Conservation (phyloP, 2,888 invertebrate genomes). For the Halocaridina rubra region DNA sequence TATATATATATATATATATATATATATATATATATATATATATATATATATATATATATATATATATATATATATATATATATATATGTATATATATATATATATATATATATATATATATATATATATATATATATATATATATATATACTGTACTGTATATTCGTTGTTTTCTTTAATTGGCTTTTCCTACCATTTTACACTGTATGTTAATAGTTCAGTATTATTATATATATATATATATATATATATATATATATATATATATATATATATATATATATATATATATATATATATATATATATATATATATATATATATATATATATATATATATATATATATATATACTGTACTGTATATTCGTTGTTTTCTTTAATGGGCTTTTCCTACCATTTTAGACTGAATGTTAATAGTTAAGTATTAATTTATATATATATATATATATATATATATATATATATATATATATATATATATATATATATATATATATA, state of each 20-base stretch:
- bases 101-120: not conserved
- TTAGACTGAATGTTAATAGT: too few relatives aligned
- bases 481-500: not conserved
- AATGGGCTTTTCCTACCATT: too few relatives aligned
- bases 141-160: not conserved
- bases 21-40: not conserved
- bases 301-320: not conserved
- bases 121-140: not conserved
- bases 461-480: not conserved
- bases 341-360: not conserved
- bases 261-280: not conserved
- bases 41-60: not conserved
- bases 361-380: not conserved
- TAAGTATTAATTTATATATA: not conserved
- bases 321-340: not conserved
- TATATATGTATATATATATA: not conserved
- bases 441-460: not conserved
- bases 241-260: not conserved
- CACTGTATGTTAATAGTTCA: not conserved
- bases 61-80: not conserved
- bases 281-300: conserved; percentile 1
- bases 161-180: not conserved
- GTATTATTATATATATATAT: not conserved
- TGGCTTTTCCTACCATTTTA: too few relatives aligned
- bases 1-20: not conserved